Evolutionary conservation across 1,140 invertebrate species (phyloP), one percentile per base, ranked within the genome.

Genomic region (Dreissena polymorpha): DNA sequence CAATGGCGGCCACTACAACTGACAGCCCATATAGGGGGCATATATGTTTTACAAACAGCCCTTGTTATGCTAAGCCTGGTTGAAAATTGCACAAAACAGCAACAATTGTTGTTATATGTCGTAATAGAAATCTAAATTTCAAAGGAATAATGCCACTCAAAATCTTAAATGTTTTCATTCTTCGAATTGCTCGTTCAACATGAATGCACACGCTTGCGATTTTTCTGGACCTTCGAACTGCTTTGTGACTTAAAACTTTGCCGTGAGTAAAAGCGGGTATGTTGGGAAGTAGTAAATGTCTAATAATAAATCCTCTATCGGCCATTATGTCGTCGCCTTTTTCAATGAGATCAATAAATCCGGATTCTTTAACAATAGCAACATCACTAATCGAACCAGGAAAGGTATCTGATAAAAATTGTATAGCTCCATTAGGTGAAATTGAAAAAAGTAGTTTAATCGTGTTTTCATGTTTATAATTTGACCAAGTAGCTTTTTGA

Each of bases 191-290:
- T n/a, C n/a, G n/a, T n/a, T n/a, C n/a, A n/a, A n/a, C n/a, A n/a
- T n/a, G n/a, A n/a, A n/a, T n/a, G n/a, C n/a, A n/a, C n/a, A 51
- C 6, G 39, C 67, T 70, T n/a, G 68, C 65, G 16, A 16, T 39
- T 55, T n/a, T 13, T n/a, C 49, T 53, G 16, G 60, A 75, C 14
- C 21, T n/a, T 18, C 57, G 21, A n/a, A 60, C 57, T n/a, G 57
- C 16, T 6, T 60, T 60, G 2, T 27, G 12, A 51, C 16, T 21
- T 23, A 68, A 27, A 14, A 53, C 53, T 27, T 69, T 78, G 51
- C 77, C 68, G 63, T 71, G 68, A 14, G 53, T 27, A 69, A 79
- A 79, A 60, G 76, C 51, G n/a, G 68, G 77, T 18, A 79, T 79
- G 49, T 70, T 70, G 8, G 51, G 51, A 12, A 63, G 53, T 23